Evolutionary conservation across 2,797 vertebrate species (phyloP), one percentile per base, ranked within the genome.

Genomic region (Hydrocynus forskahlii): DNA sequence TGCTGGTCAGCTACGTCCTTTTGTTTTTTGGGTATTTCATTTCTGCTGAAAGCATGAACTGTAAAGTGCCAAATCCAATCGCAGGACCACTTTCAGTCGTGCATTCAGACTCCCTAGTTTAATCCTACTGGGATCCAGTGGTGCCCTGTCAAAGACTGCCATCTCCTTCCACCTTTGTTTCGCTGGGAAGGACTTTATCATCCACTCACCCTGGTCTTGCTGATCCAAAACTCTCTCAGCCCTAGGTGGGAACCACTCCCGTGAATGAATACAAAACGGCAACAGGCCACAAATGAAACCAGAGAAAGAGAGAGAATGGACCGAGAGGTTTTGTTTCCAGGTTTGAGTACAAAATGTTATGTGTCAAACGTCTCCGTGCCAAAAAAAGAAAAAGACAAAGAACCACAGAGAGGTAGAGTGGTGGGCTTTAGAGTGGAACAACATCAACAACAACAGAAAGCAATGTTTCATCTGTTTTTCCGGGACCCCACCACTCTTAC

Each of bases 381-480:
- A 9, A 60, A 70, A 74, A 67, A 82, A 74, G 13, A 45, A 29
- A n/a, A 67, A 40, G 9, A 10, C 8, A 57, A 69, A 79, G 79
- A 87, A 83, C 81, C 73, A 79, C 81, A 81, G 80, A 87, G 86
- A 83, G 86, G 74, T 77, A 55, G 72, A 69, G 80, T 85, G 54
- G 64, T 45, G 80, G 82, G 81, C 79, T 50, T 72, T 48, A 69
- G 72, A 80, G 89, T 87, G 86, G 87, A 91, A 86, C 84, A 81
- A 88, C 83, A 80, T 85, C 29, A 86, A 75, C 68, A 81, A 14
- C 13, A 2, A 12, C 10, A 60, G 29, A 81, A 45, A 68, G 87
- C 85, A 29, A 81, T 71, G 85, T 92, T 94, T 95, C 95, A 95
- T 94, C 95, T 95, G 85, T 94, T 94, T 89, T 94, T 90, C 69